Evolutionary conservation across 2,113 vertebrate species (phyloP).

Genomic region (Cyphomyrus plagiostoma): DNA sequence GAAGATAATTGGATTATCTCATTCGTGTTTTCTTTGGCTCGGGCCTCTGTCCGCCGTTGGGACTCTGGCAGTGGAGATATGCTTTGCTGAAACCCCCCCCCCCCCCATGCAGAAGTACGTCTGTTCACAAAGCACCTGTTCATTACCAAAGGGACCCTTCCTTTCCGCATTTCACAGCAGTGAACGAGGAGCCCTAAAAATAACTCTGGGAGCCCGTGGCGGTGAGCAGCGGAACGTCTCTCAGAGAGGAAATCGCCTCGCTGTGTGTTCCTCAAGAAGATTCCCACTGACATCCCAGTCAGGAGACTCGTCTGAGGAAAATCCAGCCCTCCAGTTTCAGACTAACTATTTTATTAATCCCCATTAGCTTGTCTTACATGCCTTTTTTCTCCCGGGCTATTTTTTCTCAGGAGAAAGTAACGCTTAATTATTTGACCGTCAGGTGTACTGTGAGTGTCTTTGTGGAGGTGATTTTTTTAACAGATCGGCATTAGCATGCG

Average conservation of each 20-base stretch:
- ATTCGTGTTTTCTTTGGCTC: conserved; percentile 4
- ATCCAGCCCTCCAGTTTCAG: not conserved
- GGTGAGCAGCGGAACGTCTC: conserved; percentile 45
- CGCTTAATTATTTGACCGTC: not conserved
- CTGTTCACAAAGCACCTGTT: conserved; percentile 47
- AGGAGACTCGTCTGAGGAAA: not conserved
- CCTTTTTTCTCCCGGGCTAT: not conserved
- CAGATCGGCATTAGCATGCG: not conserved
- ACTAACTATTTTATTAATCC: conserved; percentile 35
- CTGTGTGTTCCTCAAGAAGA: conserved; percentile 40
- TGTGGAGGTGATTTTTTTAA: not conserved
- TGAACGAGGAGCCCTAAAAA: conserved; percentile 54
- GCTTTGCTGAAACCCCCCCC: not conserved
- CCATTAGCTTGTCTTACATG: not conserved
- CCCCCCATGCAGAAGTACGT: conserved; percentile 16
- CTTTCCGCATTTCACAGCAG: conserved; percentile 32
- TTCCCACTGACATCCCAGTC: conserved; percentile 35
- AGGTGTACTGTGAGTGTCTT: not conserved
- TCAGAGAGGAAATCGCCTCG: conserved; percentile 46
- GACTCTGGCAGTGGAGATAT: not conserved
- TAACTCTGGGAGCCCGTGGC: conserved; percentile 45
- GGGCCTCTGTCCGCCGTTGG: not conserved
- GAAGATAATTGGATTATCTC: conserved; percentile 9
- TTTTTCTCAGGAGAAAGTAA: not conserved
- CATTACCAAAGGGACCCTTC: conserved; percentile 42